A percentile compares a stretch with the other conserved stretches of the same genome.
These are phyloP conservation scores for Melipona bicolor DNA, from an alignment of 2,888 invertebrate species.

Conservation along the genomic window DNA sequence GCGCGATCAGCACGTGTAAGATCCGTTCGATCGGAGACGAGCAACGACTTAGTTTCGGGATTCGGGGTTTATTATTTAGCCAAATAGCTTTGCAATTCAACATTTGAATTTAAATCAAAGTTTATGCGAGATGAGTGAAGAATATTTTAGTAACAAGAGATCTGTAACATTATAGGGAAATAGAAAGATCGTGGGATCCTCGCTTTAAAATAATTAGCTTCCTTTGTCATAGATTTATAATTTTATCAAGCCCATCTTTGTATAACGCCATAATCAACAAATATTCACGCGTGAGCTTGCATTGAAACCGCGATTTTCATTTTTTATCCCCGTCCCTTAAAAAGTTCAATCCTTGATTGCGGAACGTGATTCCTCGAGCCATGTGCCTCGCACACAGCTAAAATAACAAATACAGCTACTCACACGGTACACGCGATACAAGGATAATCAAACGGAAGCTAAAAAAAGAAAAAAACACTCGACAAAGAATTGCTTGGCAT, in stretches of 20 bases:
- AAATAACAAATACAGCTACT: background rate
- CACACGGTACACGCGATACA: background rate
- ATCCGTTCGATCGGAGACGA: background rate
- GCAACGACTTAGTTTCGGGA: background rate
- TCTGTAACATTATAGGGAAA: too few species aligned
- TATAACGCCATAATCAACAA: background rate
- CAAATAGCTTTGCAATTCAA: background rate
- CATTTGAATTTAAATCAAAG: background rate
- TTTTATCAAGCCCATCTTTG: too few species aligned
- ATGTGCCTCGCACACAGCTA: background rate
- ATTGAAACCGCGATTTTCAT: background rate
- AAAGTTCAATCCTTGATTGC: constrained; percentile 31
- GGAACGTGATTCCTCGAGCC: constrained; percentile 27
- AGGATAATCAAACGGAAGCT: background rate
- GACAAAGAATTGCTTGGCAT: constrained; percentile 1
- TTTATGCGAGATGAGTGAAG: background rate
- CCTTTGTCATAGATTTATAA: background rate
- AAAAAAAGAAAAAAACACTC: background rate
- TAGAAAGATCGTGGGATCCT: too few species aligned
- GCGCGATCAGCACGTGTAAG: background rate
- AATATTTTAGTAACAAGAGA: background rate
- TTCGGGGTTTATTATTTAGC: background rate
- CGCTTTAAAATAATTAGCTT: background rate
- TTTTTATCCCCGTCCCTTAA: constrained; percentile 35
- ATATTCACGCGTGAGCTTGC: background rate